Evolutionary conservation across 2,113 vertebrate genomes (phyloP).

Genomic region (Notechis scutatus): DNA sequence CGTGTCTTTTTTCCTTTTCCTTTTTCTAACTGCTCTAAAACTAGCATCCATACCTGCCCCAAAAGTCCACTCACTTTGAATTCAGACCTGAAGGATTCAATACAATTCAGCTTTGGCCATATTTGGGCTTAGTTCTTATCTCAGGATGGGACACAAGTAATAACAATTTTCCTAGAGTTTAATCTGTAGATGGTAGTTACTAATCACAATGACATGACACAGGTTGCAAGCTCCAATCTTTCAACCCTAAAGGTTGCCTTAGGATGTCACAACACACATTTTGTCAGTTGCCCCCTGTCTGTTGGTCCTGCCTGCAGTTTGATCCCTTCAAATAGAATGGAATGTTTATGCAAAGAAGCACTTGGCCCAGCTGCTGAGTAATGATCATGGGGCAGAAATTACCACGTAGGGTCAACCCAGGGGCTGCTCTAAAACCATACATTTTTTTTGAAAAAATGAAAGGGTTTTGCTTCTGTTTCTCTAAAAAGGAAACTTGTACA

Average conservation of each 20-base stretch:
- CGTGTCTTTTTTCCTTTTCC: not conserved
- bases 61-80: not conserved
- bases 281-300: not conserved
- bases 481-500: constrained; percentile 23
- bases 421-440: not conserved
- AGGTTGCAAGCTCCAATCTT: not conserved
- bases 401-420: not conserved
- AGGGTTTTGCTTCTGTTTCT: constrained; percentile 21
- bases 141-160: not conserved
- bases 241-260: not conserved
- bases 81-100: not conserved
- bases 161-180: not conserved
- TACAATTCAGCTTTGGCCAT: not conserved
- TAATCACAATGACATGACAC: not conserved
- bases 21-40: not conserved
- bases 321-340: not conserved
- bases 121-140: not conserved
- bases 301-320: not conserved
- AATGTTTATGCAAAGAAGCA: not conserved
- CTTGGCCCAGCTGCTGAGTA: not conserved
- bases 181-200: not conserved
- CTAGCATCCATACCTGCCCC: not conserved
- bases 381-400: not conserved
- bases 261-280: not conserved
- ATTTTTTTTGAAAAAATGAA: not conserved